Evolutionary conservation across 2,888 invertebrate genomes (phyloP).

Genomic region (Lamproptera curius): DNA sequence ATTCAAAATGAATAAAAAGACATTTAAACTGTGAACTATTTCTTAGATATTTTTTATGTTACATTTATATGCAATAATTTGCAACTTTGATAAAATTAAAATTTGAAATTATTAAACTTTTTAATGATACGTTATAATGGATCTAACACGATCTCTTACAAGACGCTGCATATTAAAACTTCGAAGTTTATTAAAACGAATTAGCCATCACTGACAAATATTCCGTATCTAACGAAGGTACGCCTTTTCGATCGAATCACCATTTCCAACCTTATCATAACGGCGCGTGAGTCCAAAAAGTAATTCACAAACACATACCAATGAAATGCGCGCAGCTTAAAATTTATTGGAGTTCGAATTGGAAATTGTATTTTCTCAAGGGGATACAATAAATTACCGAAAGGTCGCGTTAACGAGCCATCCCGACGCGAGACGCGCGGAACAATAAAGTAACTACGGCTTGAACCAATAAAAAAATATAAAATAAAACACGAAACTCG

Average conservation of each 20-base stretch:
- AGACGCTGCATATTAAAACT: too few species aligned
- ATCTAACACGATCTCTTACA: too few species aligned
- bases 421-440: slow-evolving; percentile 58
- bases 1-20: too few species aligned
- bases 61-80: too few species aligned
- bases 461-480: slow-evolving; percentile 48
- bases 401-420: slow-evolving; percentile 75
- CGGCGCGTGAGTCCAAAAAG: slow-evolving; percentile 24
- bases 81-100: too few species aligned
- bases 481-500: slow-evolving; percentile 45
- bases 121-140: too few species aligned
- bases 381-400: slow-evolving; percentile 74
- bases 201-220: slow-evolving; percentile 5
- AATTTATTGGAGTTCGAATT: slow-evolving; percentile 64
- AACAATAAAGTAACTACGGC: slow-evolving; percentile 66
- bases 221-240: too few species aligned
- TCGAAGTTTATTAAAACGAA: slow-evolving; percentile 13
- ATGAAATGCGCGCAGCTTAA: slow-evolving; percentile 45
- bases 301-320: slow-evolving; percentile 36
- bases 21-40: too few species aligned
- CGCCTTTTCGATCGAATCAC: slow-evolving; percentile 4
- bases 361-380: slow-evolving; percentile 73
- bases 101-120: too few species aligned
- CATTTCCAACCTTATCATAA: slow-evolving; percentile 22
- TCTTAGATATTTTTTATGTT: too few species aligned